These are phyloP conservation scores for Automeris io DNA, from an alignment of 2,888 invertebrate species.

Conservation along the genomic window DNA sequence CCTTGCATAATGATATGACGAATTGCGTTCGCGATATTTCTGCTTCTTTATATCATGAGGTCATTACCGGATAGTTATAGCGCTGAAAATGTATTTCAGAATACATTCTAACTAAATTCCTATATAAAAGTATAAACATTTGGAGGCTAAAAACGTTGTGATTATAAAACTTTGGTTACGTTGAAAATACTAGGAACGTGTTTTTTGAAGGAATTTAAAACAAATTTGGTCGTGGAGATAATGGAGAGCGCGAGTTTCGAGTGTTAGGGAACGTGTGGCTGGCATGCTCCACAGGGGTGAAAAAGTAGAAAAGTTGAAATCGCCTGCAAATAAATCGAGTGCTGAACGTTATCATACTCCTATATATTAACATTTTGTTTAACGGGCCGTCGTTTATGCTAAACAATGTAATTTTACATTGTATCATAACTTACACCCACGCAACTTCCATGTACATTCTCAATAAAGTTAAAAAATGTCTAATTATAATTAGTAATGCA, in stretches of 20 bases:
- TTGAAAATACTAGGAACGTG: slow-evolving; percentile 39
- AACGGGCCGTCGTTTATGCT: no score
- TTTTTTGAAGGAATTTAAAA: slow-evolving; percentile 58
- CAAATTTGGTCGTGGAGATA: slow-evolving; percentile 65
- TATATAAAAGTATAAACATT: slow-evolving; percentile 16
- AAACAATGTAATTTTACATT: no score
- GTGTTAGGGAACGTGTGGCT: slow-evolving; percentile 66
- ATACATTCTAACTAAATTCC: slow-evolving; percentile 21
- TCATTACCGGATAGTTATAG: slow-evolving; percentile 61
- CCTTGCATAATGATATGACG: slow-evolving; percentile 76
- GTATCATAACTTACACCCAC: no score
- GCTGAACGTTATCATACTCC: slow-evolving; percentile 26
- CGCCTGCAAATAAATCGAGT: slow-evolving; percentile 36
- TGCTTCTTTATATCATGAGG: slow-evolving; percentile 67
- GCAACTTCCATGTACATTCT: no score
- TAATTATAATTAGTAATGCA: no score
- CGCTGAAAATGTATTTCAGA: slow-evolving; percentile 36
- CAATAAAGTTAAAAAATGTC: no score
- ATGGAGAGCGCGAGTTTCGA: slow-evolving; percentile 67
- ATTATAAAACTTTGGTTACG: slow-evolving; percentile 34
- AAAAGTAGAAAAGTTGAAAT: slow-evolving; percentile 69
- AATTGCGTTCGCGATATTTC: slow-evolving; percentile 73
- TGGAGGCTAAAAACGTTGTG: slow-evolving; percentile 31
- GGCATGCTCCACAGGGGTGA: slow-evolving; percentile 61
- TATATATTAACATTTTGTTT: slow-evolving; percentile 19